These are phyloP conservation scores for Cantharis nigra DNA, from an alignment of 2,888 invertebrate genomes.

Conservation along the genomic window DNA sequence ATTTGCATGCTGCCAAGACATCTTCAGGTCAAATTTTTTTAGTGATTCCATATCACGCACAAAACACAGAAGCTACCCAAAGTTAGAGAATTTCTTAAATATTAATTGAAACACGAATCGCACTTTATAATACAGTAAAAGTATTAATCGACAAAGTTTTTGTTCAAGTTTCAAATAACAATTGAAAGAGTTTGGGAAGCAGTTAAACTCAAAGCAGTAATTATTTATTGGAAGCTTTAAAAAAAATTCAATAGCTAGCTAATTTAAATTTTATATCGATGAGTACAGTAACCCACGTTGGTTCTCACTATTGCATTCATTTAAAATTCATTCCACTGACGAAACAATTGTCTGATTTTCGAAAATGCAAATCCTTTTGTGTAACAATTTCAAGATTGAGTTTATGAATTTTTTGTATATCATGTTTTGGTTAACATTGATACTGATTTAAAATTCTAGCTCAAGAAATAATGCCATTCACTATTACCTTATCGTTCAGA, in stretches of 20 bases:
- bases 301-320: not conserved
- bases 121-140: not conserved
- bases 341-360: not conserved
- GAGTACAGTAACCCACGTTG: not conserved
- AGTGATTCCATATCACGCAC: not conserved
- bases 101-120: not conserved
- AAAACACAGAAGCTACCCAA: not conserved
- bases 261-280: not conserved
- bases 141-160: slow-evolving; percentile 26
- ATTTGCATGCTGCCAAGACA: not conserved
- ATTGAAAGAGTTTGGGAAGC: slow-evolving; percentile 12
- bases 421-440: not conserved
- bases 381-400: not conserved
- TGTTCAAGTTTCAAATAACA: slow-evolving; percentile 19
- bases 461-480: not conserved
- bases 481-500: not conserved
- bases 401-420: not conserved
- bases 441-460: not conserved
- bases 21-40: not conserved
- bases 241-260: not conserved
- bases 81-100: not conserved
- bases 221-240: not conserved
- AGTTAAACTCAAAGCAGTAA: slow-evolving; percentile 11
- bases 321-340: not conserved
- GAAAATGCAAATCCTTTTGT: not conserved